Evolutionary conservation across 2,888 invertebrate genomes (phyloP), one percentile per base, ranked within the genome.

Genomic region (Nipponacmea schrenckii): DNA sequence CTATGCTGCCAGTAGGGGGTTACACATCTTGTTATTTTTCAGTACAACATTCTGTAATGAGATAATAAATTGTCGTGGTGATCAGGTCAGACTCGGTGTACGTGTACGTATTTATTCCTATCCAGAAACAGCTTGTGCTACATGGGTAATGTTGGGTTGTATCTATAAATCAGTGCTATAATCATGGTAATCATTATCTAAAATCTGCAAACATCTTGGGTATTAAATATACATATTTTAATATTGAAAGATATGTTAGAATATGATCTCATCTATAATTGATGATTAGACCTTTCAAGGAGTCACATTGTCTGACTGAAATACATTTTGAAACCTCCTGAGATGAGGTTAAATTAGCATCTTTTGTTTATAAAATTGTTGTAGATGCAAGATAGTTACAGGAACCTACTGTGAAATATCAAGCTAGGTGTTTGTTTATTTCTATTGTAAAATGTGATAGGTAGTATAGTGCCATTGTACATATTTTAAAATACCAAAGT

Each of bases 141-240:
- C 86, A 1, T 89, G 89, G 89, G 77, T 89, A 15, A 89, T 89
- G 88, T 86, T 88, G 82, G 89, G 88, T 27, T 88, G 87, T 74
- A 87, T 87, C 79, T 89, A 88, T 79, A 88, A 88, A 72, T 86
- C 85, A 56, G 79, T 88, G 0, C 73, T 87, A n/a, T 87, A 74
- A 78, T 8, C 31, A n/a, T n/a, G n/a, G n/a, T 12, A 24, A n/a
- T n/a, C n/a, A 39, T 24, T 44, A 62, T 50, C 44, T 17, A 20
- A 27, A 62, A 62, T 1, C 2, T n/a, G 50, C 20, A 48, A 27
- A 27, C 26, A 8, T 26, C 17, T 39, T 20, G 20, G 64, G 39
- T 17, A 31, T 64, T 39, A 45, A 15, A 64, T 5, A 45, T 64
- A n/a, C n/a, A 24, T 64, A 64, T 7, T 45, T 10, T 64, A 1